Conservation (phyloP, 2,888 invertebrate genomes). For the Piscicola geometra region DNA sequence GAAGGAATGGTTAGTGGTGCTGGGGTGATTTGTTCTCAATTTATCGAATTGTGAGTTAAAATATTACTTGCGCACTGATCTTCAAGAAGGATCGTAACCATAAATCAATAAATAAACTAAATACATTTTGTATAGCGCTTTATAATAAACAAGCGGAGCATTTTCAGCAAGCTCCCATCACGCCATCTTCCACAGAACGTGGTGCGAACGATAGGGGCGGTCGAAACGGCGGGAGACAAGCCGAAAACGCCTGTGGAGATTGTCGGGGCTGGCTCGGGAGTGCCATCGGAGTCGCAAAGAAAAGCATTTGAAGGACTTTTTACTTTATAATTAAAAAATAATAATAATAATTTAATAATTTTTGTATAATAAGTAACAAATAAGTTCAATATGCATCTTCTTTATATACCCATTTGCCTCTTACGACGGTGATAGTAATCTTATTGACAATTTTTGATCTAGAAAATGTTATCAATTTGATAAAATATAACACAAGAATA, state of each 20-base stretch:
- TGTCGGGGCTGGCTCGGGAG: not conserved
- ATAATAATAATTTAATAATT: no score
- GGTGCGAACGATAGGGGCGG: not conserved
- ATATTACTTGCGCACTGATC: not conserved
- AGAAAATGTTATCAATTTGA: no score
- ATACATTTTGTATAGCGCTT: not conserved
- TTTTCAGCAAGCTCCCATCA: not conserved
- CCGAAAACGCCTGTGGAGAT: not conserved
- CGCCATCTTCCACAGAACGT: not conserved
- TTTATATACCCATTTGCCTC: no score
- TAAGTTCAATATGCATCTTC: no score
- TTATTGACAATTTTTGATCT: no score
- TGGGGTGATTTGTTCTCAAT: not conserved
- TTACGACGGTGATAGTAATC: no score
- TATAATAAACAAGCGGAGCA: not conserved
- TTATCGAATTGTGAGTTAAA: not conserved
- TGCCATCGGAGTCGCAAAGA: not conserved
- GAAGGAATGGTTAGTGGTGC: conserved; percentile 73
- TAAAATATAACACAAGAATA: no score
- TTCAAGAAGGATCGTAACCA: not conserved
- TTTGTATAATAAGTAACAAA: no score
- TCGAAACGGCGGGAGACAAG: not conserved
- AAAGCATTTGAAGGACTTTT: not conserved
- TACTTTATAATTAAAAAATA: not conserved
- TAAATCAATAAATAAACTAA: not conserved